These are phyloP conservation scores for Sinocyclocheilus grahami DNA, from an alignment of 2,113 vertebrate genomes.

Conservation along the genomic window DNA sequence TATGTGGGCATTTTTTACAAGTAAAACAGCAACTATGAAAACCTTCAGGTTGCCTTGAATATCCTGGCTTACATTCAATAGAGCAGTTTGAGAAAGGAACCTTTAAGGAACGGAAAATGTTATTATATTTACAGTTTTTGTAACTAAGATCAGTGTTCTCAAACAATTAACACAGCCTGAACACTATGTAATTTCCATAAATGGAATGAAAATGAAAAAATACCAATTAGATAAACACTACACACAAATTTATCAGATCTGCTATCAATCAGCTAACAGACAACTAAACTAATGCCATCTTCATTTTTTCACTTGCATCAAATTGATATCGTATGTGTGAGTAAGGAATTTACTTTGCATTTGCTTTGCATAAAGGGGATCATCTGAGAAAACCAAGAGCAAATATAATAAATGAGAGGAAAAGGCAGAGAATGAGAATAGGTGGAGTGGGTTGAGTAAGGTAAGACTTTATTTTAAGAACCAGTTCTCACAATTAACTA, in stretches of 20 bases:
- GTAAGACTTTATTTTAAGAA: too few species aligned
- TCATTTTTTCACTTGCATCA: neutral
- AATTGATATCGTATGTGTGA: neutral
- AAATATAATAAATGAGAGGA: neutral
- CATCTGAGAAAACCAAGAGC: neutral
- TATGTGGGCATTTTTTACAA: constrained; percentile 29
- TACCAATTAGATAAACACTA: neutral
- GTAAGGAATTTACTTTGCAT: neutral
- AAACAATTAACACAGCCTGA: neutral
- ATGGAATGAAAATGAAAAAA: neutral
- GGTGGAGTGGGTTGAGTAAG: neutral
- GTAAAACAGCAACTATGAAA: constrained; percentile 49
- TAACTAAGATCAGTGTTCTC: neutral
- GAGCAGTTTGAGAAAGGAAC: constrained; percentile 57
- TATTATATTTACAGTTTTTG: neutral
- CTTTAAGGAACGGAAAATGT: constrained; percentile 8
- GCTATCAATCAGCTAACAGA: neutral
- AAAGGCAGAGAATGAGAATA: neutral
- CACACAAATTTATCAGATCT: neutral
- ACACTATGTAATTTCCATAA: neutral
- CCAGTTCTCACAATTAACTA: too few species aligned
- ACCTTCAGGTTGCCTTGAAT: neutral
- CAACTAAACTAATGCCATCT: neutral
- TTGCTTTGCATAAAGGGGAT: too few species aligned
- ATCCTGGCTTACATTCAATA: constrained; percentile 45